A percentile compares a stretch with the other conserved stretches of the same genome.
Conservation (phyloP, 2,113 vertebrate species). For the Percopsis transmontana region DNA sequence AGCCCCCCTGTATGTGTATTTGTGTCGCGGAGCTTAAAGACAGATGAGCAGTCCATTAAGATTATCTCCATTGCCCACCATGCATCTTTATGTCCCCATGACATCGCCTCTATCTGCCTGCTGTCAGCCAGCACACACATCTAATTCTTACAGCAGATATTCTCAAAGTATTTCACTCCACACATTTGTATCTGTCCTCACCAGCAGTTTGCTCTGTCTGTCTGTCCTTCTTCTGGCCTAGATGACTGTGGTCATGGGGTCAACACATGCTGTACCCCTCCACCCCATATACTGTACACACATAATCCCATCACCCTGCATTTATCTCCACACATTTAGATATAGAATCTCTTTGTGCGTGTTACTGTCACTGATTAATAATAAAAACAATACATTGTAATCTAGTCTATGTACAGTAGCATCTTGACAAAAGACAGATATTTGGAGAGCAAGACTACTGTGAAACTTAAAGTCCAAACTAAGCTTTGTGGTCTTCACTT, state of each 20-base stretch:
- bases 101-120: constrained; percentile 16
- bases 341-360: too few relatives aligned
- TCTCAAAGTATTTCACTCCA: neutral
- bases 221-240: constrained; percentile 18
- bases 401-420: too few relatives aligned
- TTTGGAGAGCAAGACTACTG: too few relatives aligned
- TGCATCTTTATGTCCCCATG: constrained; percentile 56
- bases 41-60: constrained; percentile 73
- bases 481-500: too few relatives aligned
- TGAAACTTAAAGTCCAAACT: too few relatives aligned
- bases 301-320: too few relatives aligned
- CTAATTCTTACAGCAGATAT: neutral
- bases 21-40: constrained; percentile 56
- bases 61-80: constrained; percentile 62
- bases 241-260: neutral
- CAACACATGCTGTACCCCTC: neutral
- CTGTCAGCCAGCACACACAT: constrained; percentile 5
- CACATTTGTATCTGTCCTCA: too few relatives aligned
- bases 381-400: too few relatives aligned
- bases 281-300: too few relatives aligned
- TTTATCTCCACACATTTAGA: too few relatives aligned
- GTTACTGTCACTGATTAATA: too few relatives aligned
- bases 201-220: constrained; percentile 28
- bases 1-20: constrained; percentile 38
- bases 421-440: too few relatives aligned